Evolutionary conservation across 2,797 vertebrate species (phyloP), one percentile per base, ranked within the genome.

Genomic region (Antrozous pallidus): DNA sequence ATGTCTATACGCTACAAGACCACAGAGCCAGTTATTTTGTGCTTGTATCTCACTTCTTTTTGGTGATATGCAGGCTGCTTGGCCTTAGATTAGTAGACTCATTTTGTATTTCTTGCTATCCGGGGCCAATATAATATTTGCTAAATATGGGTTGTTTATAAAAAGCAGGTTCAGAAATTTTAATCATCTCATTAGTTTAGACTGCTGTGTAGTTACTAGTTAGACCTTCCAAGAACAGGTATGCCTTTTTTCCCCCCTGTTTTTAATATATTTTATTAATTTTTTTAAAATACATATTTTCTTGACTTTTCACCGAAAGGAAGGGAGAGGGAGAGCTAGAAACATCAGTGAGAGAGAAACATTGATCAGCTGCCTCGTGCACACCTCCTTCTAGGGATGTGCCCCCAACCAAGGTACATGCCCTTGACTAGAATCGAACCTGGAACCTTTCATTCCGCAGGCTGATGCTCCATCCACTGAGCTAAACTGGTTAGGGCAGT

Each of bases 21-120:
- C 6, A 17, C 6, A 16, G 45, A 31, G 56, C 45, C 61, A 2
- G 24, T 85, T 69, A 38, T 54, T 67, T 63, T 63, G 51, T 75
- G 58, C 8, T 45, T 56, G 7, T 7, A 5, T 75, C 28, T 88
- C 28, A 28, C 49, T 56, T 45, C 31, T 70, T 22, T 63, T 74
- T 13, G 73, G 45, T 6, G 33, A 36, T 31, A 56, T 2, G 38
- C 33, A 88, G 54, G 13, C 31, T 33, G 13, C n/a, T 89, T 75
- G 69, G 12, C 24, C 77, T 33, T 42, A 49, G 26, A 22, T 31
- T 88, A 1, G 83, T 70, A 54, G 0, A 51, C 38, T 80, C 36
- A 56, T 56, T 94, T 82, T 89, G 18, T 86, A 67, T 87, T 91
- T 45, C 77, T 94, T 93, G 71, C 49, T 31, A 28, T 75, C 51